Evolutionary conservation across 2,113 vertebrate genomes (phyloP).

Genomic region (Spea multiplicata): DNA sequence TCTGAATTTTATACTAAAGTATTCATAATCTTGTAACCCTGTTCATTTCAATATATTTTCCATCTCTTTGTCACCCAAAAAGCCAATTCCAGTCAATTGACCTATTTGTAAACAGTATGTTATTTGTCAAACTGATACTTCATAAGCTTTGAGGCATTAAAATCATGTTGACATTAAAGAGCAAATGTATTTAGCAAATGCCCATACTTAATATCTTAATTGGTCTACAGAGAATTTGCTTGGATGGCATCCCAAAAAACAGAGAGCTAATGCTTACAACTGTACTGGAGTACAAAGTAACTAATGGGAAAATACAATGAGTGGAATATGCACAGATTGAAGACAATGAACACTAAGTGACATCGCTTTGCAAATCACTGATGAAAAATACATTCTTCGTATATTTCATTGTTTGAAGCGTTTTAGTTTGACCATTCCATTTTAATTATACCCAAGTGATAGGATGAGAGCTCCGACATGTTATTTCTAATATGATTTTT

Average conservation of each 20-base stretch:
- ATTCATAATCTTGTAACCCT: too few relatives aligned
- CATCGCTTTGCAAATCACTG: too few relatives aligned
- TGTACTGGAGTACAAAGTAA: too few relatives aligned
- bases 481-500: too few relatives aligned
- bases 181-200: conserved; percentile 61
- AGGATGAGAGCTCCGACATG: too few relatives aligned
- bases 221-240: conserved; percentile 62
- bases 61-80: background rate
- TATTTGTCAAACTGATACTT: conserved; percentile 50
- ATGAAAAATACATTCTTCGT: background rate
- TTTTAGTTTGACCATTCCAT: too few relatives aligned
- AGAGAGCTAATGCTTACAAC: background rate
- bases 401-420: too few relatives aligned
- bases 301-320: too few relatives aligned
- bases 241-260: conserved; percentile 51
- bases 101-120: background rate
- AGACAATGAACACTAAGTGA: too few relatives aligned
- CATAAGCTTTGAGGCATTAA: conserved; percentile 58
- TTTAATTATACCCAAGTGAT: too few relatives aligned
- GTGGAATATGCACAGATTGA: too few relatives aligned
- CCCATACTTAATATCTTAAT: conserved; percentile 60
- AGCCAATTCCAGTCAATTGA: background rate
- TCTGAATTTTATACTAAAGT: too few relatives aligned
- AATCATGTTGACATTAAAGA: conserved; percentile 60
- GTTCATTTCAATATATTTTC: background rate